phyloP scores from a whole-genome alignment of 2,888 invertebrate genomes.

The Serripes groenlandicus region DNA sequence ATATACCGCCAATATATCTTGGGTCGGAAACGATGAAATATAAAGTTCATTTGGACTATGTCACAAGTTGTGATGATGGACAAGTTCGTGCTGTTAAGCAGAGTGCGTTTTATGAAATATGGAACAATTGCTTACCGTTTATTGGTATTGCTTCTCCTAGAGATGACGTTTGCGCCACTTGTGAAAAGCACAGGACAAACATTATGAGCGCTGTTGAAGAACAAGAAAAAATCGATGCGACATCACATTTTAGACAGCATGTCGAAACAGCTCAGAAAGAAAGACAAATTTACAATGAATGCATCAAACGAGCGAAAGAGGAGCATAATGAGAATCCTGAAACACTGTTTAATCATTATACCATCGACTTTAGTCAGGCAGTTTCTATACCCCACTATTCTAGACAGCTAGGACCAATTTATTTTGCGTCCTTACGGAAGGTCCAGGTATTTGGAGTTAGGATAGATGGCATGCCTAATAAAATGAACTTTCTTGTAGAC shows the following conservation, averaged over 20 bases:
- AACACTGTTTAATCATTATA: constrained; percentile 22
- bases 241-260: neutral
- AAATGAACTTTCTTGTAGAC: constrained; percentile 51
- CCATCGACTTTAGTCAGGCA: constrained; percentile 34
- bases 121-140: neutral
- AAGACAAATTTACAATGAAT: constrained; percentile 7
- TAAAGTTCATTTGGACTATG: neutral
- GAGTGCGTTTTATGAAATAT: neutral
- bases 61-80: neutral
- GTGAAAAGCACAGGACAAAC: neutral
- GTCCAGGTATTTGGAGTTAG: constrained; percentile 54
- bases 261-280: constrained; percentile 6
- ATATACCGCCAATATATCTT: neutral
- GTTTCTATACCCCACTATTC: constrained; percentile 31
- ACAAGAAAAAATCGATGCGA: neutral
- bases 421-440: constrained; percentile 38
- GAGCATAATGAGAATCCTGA: neutral
- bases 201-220: neutral
- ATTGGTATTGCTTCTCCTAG: neutral
- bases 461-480: constrained; percentile 39
- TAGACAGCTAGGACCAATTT: constrained; percentile 37
- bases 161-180: constrained; percentile 12
- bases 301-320: constrained; percentile 16
- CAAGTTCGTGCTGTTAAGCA: constrained; percentile 1
- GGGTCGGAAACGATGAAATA: neutral